Evolutionary conservation across 2,113 vertebrate genomes (phyloP), one percentile per base, ranked within the genome.

Genomic region (Ginglymostoma cirratum): DNA sequence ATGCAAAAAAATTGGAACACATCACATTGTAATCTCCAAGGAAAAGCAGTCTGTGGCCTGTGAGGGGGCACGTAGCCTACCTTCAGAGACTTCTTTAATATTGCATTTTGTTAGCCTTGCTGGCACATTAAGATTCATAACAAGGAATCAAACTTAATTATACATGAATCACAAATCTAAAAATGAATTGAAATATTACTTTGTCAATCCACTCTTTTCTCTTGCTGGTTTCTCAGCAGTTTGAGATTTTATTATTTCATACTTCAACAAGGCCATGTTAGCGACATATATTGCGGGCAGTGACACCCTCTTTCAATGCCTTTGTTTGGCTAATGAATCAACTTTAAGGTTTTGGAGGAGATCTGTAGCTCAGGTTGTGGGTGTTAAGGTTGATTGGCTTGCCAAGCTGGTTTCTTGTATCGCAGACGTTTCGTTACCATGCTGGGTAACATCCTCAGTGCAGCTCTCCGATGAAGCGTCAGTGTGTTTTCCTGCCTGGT

Each of bases 131-230:
- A n/a, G 34, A 23, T 93, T 67, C 89, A 93, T 66, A n/a, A 19
- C 34, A 66, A 34, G 0, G 89, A 67, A 67, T 67, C 89, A 93
- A 67, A 61, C n/a, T 67, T 38, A 93, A 93, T 93, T 93, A 93
- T 93, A 66, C n/a, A 93, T 93, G 89, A 93, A 66, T 93, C n/a
- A n/a, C 65, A 5, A 42, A 66, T 93, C 61, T n/a, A 93, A 38
- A 66, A 38, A 38, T 5, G 55, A 93, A 93, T 66, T 93, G 34
- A 38, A 83, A 83, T 83, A 83, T 42, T 83, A 83, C 80, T 38
- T 83, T 83, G 38, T 83, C 80, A 83, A 65, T 38, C 34, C 19
- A 17, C 52, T 34, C 1, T 66, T 65, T n/a, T 65, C 14, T 38
- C 34, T n/a, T 65, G 34, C n/a, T 38, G 21, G 6, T 66, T 83